These are phyloP conservation scores for Epinotia brunnichana DNA, from an alignment of 2,888 invertebrate species.

Conservation along the genomic window DNA sequence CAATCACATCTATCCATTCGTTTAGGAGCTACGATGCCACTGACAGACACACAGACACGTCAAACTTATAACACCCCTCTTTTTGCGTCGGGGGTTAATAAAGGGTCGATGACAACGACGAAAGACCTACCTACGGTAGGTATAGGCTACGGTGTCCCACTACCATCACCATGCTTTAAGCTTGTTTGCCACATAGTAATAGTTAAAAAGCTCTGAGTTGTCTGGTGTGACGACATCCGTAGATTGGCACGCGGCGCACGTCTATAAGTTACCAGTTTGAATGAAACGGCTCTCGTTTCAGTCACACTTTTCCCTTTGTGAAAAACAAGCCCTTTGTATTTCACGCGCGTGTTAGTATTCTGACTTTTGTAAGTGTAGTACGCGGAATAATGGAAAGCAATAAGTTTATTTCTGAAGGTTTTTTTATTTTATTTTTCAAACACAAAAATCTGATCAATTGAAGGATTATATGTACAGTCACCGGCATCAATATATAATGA, in stretches of 20 bases:
- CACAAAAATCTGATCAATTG: neutral
- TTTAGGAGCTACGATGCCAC: too few relatives aligned
- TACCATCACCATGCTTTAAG: too few relatives aligned
- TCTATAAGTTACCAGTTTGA: slow-evolving; percentile 62
- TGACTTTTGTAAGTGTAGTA: slow-evolving; percentile 39
- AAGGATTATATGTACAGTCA: neutral
- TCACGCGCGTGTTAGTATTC: slow-evolving; percentile 44
- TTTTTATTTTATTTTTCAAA: neutral
- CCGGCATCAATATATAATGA: too few relatives aligned
- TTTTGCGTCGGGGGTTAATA: too few relatives aligned
- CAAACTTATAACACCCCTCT: too few relatives aligned
- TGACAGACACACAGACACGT: too few relatives aligned
- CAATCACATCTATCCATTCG: too few relatives aligned
- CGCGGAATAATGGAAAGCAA: slow-evolving; percentile 29
- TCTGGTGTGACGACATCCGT: slow-evolving; percentile 27
- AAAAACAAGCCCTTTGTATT: slow-evolving; percentile 43
- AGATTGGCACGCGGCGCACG: slow-evolving; percentile 61
- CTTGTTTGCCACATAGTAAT: too few relatives aligned
- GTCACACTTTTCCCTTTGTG: slow-evolving; percentile 56
- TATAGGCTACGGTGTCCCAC: too few relatives aligned
- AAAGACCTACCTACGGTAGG: too few relatives aligned
- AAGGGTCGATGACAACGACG: too few relatives aligned
- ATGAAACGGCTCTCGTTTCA: slow-evolving; percentile 60
- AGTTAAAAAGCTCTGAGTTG: neutral
- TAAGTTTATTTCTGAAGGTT: slow-evolving; percentile 1